These are phyloP conservation scores for Erebia epiphron DNA, from an alignment of 2,888 invertebrate genomes.

Conservation along the genomic window DNA sequence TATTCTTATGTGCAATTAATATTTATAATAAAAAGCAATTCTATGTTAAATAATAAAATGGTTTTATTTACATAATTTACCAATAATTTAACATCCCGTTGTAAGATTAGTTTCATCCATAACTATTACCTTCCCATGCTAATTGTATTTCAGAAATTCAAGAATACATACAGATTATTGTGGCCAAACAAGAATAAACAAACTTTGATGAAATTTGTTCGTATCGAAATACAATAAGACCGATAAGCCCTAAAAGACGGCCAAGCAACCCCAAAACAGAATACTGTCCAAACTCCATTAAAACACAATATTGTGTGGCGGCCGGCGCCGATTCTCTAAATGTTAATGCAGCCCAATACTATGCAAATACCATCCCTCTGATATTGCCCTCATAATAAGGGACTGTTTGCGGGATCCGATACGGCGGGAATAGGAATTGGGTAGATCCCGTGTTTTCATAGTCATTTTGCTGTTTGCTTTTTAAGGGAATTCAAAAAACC, in stretches of 20 bases:
- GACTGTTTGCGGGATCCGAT: conserved; percentile 28
- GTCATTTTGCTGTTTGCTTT: conserved; percentile 15
- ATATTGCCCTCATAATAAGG: conserved; percentile 62
- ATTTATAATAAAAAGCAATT: conserved; percentile 78
- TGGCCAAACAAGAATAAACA: background rate
- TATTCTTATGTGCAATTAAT: conserved; percentile 80
- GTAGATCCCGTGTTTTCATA: conserved; percentile 2
- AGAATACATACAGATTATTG: no score
- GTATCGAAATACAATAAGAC: background rate
- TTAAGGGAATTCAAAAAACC: conserved; percentile 1
- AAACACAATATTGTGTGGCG: conserved; percentile 48
- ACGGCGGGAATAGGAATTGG: conserved; percentile 22
- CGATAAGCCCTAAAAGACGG: conserved; percentile 18
- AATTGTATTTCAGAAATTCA: no score
- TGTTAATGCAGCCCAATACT: conserved; percentile 72
- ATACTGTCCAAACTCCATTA: conserved; percentile 36
- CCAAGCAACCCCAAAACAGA: conserved; percentile 16
- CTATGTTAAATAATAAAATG: conserved; percentile 56
- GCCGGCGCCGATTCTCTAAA: conserved; percentile 58
- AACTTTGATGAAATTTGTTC: conserved; percentile 2
- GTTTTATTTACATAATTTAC: conserved; percentile 33
- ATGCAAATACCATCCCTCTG: conserved; percentile 65
- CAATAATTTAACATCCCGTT: no score
- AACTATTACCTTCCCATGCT: no score
- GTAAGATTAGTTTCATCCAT: no score